phyloP scores from a whole-genome alignment of 2,888 invertebrate genomes.

The Drosophila phalerata region DNA sequence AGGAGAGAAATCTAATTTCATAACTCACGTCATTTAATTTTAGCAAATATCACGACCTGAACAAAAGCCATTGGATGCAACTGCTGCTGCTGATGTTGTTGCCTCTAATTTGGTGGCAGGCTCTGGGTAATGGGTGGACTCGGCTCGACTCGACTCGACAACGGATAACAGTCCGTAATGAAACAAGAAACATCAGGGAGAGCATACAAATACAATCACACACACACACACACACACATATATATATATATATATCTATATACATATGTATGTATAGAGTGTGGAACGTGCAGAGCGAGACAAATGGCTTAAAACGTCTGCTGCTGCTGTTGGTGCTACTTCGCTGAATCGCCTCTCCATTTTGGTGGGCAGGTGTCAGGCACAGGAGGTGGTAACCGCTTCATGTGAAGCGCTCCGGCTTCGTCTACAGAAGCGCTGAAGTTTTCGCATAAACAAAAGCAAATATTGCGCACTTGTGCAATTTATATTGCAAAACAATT shows the following conservation, averaged over 20 bases:
- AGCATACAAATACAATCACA: constrained; percentile 21
- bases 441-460: constrained; percentile 81
- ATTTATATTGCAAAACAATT: constrained; percentile 84
- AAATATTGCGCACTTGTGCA: constrained; percentile 84
- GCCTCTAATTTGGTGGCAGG: constrained; percentile 25
- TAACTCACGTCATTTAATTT: constrained; percentile 84
- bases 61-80: constrained; percentile 83
- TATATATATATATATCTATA: too few species aligned
- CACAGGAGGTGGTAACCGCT: constrained; percentile 50
- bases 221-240: too few species aligned
- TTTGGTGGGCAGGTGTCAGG: constrained; percentile 79
- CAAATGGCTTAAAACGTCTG: constrained; percentile 73
- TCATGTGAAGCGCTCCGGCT: constrained; percentile 25
- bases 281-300: constrained; percentile 75
- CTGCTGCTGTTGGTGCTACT: constrained; percentile 47
- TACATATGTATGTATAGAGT: constrained; percentile 26
- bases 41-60: constrained; percentile 83
- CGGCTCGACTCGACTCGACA: constrained; percentile 11
- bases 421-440: constrained; percentile 49
- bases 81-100: constrained; percentile 62
- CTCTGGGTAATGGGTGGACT: constrained; percentile 27
- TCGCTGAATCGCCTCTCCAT: constrained; percentile 56
- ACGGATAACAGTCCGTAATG: constrained; percentile 55
- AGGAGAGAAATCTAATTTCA: constrained; percentile 71
- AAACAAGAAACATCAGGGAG: constrained; percentile 69